A percentile compares a stretch with the other conserved stretches of the same genome.
Conservation (phyloP, 2,888 invertebrate genomes). For the Malthinus seriepunctatus region DNA sequence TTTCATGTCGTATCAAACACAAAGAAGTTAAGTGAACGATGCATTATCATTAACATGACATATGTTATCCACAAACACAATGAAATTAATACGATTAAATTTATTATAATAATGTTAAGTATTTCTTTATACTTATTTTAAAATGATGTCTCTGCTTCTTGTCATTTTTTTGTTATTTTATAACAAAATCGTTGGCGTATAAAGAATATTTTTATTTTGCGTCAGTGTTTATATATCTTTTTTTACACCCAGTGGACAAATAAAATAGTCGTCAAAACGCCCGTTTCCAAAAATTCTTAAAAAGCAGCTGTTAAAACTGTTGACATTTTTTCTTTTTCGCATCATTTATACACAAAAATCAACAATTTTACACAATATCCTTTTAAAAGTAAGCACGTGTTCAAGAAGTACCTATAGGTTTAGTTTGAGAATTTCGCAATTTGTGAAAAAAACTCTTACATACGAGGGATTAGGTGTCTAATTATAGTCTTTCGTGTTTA, state of each 20-base stretch:
- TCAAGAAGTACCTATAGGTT: background rate
- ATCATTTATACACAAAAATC: background rate
- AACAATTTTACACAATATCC: constrained; percentile 1
- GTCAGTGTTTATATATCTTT: constrained; percentile 12
- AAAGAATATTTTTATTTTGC: background rate
- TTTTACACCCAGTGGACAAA: constrained; percentile 18
- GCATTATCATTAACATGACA: constrained; percentile 4
- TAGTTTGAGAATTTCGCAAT: too few species aligned
- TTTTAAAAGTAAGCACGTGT: background rate
- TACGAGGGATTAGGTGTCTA: too few species aligned
- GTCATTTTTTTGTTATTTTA: background rate
- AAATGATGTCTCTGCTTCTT: background rate
- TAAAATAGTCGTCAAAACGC: constrained; percentile 24
- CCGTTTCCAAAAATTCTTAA: constrained; percentile 18
- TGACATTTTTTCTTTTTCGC: constrained; percentile 8
- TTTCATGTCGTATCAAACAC: constrained; percentile 19
- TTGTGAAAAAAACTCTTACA: too few species aligned
- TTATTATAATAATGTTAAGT: background rate
- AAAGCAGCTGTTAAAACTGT: constrained; percentile 21
- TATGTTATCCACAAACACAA: background rate
- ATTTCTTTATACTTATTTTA: background rate
- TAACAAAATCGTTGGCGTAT: constrained; percentile 15
- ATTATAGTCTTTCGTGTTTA: too few species aligned
- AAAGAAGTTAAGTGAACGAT: constrained; percentile 10
- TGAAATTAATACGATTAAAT: background rate